These are phyloP conservation scores for Pleuronectes platessa DNA, from an alignment of 2,113 vertebrate genomes.

Conservation along the genomic window DNA sequence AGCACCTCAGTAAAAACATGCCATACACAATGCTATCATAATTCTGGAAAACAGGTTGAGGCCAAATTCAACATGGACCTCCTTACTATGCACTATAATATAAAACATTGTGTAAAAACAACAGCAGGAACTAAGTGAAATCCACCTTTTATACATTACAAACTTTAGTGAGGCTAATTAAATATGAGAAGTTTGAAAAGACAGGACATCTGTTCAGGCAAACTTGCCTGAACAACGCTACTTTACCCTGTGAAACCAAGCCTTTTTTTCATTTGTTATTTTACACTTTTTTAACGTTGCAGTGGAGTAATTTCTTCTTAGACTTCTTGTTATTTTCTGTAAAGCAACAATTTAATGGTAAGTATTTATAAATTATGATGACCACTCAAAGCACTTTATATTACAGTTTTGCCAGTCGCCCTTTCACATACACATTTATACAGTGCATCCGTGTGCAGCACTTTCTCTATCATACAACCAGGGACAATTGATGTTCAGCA, in stretches of 20 bases:
- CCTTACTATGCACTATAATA: not conserved
- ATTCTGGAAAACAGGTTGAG: not conserved
- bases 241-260: no score
- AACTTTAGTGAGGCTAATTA: not conserved
- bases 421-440: no score
- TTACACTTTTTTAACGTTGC: no score
- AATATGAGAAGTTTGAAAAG: not conserved
- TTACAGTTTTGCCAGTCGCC: no score
- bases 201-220: not conserved
- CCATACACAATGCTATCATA: no score
- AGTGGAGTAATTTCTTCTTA: not conserved
- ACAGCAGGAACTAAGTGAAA: not conserved
- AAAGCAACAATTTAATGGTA: not conserved
- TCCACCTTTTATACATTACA: not conserved
- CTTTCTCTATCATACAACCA: no score
- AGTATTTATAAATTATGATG: no score
- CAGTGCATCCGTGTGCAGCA: no score
- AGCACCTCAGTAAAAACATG: not conserved
- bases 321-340: not conserved
- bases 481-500: no score
- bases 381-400: no score
- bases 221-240: not conserved
- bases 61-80: not conserved
- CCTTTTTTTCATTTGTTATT: no score
- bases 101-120: not conserved